Evolutionary conservation across 1,140 invertebrate genomes (phyloP), one percentile per base, ranked within the genome.

Genomic region (Lepeophtheirus salmonis): DNA sequence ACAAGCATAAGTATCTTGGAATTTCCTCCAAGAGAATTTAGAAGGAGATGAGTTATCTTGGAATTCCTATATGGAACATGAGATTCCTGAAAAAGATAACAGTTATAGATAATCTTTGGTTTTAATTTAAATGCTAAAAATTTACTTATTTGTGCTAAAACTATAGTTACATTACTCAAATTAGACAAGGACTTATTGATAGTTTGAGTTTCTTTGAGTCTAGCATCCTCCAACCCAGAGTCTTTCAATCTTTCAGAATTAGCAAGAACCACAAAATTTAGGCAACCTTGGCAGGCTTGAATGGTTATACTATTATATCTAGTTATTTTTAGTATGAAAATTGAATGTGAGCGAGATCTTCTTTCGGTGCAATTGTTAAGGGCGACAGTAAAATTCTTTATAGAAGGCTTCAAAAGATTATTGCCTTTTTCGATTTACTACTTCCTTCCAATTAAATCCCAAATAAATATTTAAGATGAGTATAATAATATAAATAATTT

Each of bases 1-100:
- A 87, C 70, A 67, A 95, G 82, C 86, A 95, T 92, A 1, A 92
- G 74, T 0, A 86, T 91, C 73, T 91, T 90, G 1, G 86, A 87
- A 71, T 90, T 92, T 1, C 89, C 89, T 48, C 88, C 88, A 12
- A 95, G n/a, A 73, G 82, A 84, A 22, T 86, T 86, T 77, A 88
- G 86, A 20, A 95, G 71, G 1, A 94, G 73, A 70, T 89, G 84
- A 0, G 89, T 94, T 1, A 94, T 72, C 68, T 91, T 90, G 1
- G 86, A 90, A 72, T 94, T 89, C 62, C 89, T 75, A 67, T 90
- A 95, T 0, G 88, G 88, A 52, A 94, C 77, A 70, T 91, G 84
- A 51, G 66, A 64, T 68, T 71, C 67, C 72, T 75, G 67, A 2
- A 70, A 69, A n/a, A n/a, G n/a, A n/a, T n/a, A n/a, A n/a, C n/a